Base-by-base conservation (phyloP, 2,888 invertebrate species). In the Patella depressa region DNA sequence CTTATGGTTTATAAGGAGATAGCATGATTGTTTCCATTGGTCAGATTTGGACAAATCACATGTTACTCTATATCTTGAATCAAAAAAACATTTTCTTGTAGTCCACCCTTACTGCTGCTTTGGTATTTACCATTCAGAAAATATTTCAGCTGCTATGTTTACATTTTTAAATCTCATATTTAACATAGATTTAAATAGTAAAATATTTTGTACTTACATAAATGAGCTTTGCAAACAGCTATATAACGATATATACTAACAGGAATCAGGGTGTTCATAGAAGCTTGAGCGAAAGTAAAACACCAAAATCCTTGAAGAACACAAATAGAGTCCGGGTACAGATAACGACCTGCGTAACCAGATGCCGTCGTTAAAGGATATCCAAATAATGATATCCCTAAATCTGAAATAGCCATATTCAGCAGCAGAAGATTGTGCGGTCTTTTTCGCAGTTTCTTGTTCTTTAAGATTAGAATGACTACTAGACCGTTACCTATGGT, bases 181-280 rank as follows among this genome's bases (percentile, higher is more conserved):
- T 9, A 45, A 45, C 45, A 45, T 45, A 45, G 72, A 34, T n/a
- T 15, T 14, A 9, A n/a, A 19, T 34, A 72, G n/a, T 17, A 59
- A 71, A 24, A 19, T 53, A 24, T n/a, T n/a, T 9, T 7, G n/a
- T 45, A 81, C 84, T 78, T 59, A 84, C 84, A 75, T 45, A 79
- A 71, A 9, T 81, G 79, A 9, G 82, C 83, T 57, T 78, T 81
- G 72, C 82, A 83, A 55, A 83, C 78, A 72, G 75, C 76, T 29
- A 85, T 59, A 77, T 84, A 85, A 29, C 85, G 77, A 70, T 82
- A 85, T 14, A 84, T 75, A 65, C 81, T 79, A 73, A 85, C 75
- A 17, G 75, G 78, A 0, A 80, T 79, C 69, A 84, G 79, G 2
- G 80, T 83, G 74, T 83, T 81, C 79, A 85, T 82, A 72, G 77